Conservation (phyloP, 53 echinoderm and acorn worm genomes). For the Holothuria scabra region DNA sequence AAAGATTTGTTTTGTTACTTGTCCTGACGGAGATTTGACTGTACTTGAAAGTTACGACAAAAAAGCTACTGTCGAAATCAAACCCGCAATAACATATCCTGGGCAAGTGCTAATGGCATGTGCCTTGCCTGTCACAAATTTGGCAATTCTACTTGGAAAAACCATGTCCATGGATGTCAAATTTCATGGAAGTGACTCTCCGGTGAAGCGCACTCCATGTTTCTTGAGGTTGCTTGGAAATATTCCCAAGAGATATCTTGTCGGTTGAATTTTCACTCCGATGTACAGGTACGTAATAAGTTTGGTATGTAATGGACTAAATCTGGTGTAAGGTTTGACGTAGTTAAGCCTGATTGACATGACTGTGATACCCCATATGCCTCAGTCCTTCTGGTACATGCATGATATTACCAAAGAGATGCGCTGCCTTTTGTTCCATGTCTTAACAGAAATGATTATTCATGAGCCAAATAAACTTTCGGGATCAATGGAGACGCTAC, state of each 20-base stretch:
- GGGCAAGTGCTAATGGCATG: neutral
- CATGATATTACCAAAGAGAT: no score
- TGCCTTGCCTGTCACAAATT: conserved; percentile 3
- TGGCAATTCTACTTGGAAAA: neutral
- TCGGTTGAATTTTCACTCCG: neutral
- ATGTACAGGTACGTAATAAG: neutral
- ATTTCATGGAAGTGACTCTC: neutral
- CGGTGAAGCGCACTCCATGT: conserved; percentile 1
- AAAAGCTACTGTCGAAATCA: neutral
- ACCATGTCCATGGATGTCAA: neutral
- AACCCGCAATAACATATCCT: neutral
- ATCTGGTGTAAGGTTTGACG: no score
- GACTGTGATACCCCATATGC: no score
- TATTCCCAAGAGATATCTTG: neutral
- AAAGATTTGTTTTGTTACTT: neutral
- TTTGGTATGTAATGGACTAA: no score
- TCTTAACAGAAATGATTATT: no score
- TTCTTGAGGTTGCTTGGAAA: conserved; percentile 15
- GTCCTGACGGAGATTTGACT: neutral
- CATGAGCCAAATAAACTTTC: no score
- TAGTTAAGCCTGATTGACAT: no score
- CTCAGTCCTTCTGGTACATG: no score
- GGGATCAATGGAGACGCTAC: no score
- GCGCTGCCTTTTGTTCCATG: no score
- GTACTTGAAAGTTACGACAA: neutral